A percentile compares a stretch with the other conserved stretches of the same genome.
Conservation (phyloP, 2,113 vertebrate genomes). For the Lophotis ruficrista region DNA sequence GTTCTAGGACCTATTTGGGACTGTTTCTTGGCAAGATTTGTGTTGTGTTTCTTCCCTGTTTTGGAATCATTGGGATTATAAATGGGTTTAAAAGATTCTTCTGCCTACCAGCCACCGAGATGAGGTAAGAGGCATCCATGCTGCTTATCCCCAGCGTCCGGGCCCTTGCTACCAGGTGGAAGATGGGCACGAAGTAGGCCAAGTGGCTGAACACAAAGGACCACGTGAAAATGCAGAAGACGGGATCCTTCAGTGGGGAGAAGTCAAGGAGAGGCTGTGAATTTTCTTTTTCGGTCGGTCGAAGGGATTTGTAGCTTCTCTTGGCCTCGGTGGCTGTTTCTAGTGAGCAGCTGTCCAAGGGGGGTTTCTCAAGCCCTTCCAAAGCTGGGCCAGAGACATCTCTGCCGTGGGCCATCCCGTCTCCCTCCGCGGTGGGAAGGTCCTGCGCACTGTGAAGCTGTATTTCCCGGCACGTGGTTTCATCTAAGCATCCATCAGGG, state of each 20-base stretch:
- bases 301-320: not conserved
- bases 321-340: not conserved
- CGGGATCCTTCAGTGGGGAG: constrained; percentile 85
- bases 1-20: not conserved
- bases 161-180: constrained; percentile 90
- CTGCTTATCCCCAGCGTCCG: constrained; percentile 83
- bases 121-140: constrained; percentile 91
- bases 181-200: constrained; percentile 90
- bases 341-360: not conserved
- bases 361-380: not conserved
- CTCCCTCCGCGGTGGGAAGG: not conserved
- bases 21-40: not conserved
- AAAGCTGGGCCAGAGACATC: not conserved
- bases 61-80: not conserved
- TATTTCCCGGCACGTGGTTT: fast-evolving
- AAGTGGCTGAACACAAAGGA: constrained; percentile 91
- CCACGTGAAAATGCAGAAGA: constrained; percentile 92
- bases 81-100: fast-evolving
- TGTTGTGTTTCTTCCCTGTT: not conserved
- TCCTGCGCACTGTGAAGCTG: not conserved
- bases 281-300: not conserved
- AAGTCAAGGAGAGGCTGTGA: constrained; percentile 75
- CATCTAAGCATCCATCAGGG: not conserved
- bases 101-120: constrained; percentile 88
- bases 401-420: fast-evolving